These are phyloP conservation scores for Drosophila grimshawi DNA, from an alignment of 1,140 invertebrate species.

Conservation along the genomic window DNA sequence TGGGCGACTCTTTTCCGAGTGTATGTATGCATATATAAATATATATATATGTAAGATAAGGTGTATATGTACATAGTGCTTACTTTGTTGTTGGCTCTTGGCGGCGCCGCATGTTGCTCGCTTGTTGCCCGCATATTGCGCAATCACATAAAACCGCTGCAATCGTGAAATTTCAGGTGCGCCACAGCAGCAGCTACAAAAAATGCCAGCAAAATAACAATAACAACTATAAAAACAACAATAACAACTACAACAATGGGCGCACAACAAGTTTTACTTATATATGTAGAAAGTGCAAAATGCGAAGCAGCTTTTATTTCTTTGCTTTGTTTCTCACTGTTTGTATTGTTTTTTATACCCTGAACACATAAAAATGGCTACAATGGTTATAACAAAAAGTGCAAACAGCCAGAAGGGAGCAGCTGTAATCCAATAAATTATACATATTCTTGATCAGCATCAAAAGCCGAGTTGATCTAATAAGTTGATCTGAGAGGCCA, in stretches of 20 bases:
- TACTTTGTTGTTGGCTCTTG: slow-evolving; percentile 22
- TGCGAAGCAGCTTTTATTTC: slow-evolving; percentile 50
- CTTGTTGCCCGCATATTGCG: slow-evolving; percentile 21
- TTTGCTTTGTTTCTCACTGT: slow-evolving; percentile 27
- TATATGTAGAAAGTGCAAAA: slow-evolving; percentile 37
- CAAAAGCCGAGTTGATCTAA: no score
- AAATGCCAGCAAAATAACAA: background rate
- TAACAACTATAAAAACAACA: slow-evolving; percentile 29
- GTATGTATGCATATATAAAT: slow-evolving; percentile 7
- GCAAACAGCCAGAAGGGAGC: no score
- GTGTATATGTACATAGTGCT: slow-evolving; percentile 24
- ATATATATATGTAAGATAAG: background rate
- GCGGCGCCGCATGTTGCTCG: slow-evolving; percentile 22
- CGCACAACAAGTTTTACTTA: slow-evolving; percentile 45
- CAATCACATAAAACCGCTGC: slow-evolving; percentile 46
- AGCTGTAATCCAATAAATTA: no score
- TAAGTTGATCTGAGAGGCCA: no score
- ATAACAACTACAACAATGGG: slow-evolving; percentile 24
- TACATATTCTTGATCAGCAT: no score
- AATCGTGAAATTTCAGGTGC: slow-evolving; percentile 69
- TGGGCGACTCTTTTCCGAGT: no score
- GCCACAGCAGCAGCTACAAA: slow-evolving; percentile 36
- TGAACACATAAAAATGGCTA: no score
- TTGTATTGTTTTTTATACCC: slow-evolving; percentile 8
- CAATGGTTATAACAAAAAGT: no score